phyloP scores from a whole-genome alignment of 2,888 invertebrate genomes.

The Chelonus formosanus region DNA sequence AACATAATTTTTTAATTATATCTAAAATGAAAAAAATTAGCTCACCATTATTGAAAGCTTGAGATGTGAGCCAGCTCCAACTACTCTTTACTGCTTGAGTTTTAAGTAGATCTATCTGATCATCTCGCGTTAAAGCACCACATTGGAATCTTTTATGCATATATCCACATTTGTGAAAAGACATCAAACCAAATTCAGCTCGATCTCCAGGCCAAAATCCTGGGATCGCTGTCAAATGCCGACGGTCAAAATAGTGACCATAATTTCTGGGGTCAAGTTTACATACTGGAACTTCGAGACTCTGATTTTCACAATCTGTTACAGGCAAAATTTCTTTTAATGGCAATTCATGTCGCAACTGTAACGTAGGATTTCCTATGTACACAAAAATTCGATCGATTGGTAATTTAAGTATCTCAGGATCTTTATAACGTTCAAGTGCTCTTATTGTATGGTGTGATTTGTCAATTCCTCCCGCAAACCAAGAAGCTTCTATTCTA shows the following conservation, averaged over 20 bases:
- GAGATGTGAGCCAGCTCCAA: constrained; percentile 81
- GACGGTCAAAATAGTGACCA: constrained; percentile 69
- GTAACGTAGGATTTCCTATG: constrained; percentile 73
- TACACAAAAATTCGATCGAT: constrained; percentile 77
- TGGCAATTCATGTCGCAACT: constrained; percentile 76
- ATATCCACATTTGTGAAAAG: constrained; percentile 76
- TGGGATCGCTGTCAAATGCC: constrained; percentile 79
- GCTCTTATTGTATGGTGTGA: constrained; percentile 65
- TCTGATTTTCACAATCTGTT: constrained; percentile 69
- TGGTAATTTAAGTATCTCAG: constrained; percentile 67
- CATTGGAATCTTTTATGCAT: constrained; percentile 65
- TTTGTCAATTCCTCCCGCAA: constrained; percentile 76
- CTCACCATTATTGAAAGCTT: constrained; percentile 79
- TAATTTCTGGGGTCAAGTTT: constrained; percentile 71
- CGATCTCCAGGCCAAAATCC: constrained; percentile 87
- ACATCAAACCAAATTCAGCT: constrained; percentile 80
- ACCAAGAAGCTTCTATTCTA: constrained; percentile 87
- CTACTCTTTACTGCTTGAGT: constrained; percentile 81
- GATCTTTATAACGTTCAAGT: constrained; percentile 56
- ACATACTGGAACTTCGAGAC: constrained; percentile 70
- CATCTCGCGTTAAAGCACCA: constrained; percentile 62
- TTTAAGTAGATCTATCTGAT: constrained; percentile 74
- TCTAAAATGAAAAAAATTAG: constrained; percentile 1
- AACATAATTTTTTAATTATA: neutral
- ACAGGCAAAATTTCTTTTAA: constrained; percentile 72